Percentiles rank a stretch among this genome's conserved stretches.
These are phyloP conservation scores for Leptestheria dahalacensis DNA, from an alignment of 1,140 invertebrate genomes.

Conservation along the genomic window DNA sequence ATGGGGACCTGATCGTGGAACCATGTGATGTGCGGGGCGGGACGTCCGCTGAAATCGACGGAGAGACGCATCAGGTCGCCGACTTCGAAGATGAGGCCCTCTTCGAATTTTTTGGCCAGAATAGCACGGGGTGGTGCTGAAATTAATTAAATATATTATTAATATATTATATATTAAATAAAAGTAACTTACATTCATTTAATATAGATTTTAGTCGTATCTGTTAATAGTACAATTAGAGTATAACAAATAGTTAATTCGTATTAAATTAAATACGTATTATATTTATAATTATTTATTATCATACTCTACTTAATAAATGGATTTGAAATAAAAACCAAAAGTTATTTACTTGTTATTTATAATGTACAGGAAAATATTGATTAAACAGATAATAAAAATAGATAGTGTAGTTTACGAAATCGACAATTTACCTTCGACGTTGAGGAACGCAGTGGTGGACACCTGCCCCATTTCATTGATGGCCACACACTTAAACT, in stretches of 20 bases:
- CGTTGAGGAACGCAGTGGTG: slow-evolving; percentile 48
- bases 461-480: slow-evolving; percentile 63
- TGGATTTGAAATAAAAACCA: too few species aligned
- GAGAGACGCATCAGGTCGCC: slow-evolving; percentile 74
- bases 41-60: slow-evolving; percentile 75
- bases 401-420: too few species aligned
- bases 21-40: slow-evolving; percentile 68
- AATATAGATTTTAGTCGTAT: not conserved
- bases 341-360: too few species aligned
- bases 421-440: too few species aligned
- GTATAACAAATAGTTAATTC: not conserved
- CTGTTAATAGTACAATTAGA: not conserved
- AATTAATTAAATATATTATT: slow-evolving; percentile 14
- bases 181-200: not conserved
- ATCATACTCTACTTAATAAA: too few species aligned
- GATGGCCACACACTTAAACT: slow-evolving; percentile 73
- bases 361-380: too few species aligned
- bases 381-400: too few species aligned
- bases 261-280: too few species aligned
- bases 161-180: slow-evolving; percentile 8
- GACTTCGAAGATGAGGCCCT: slow-evolving; percentile 72
- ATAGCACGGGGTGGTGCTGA: slow-evolving; percentile 58
- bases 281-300: too few species aligned
- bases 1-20: slow-evolving; percentile 61
- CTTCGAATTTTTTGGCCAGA: slow-evolving; percentile 64